Evolutionary conservation across 2,113 vertebrate species (phyloP).

Genomic region (Echinops telfairi): DNA sequence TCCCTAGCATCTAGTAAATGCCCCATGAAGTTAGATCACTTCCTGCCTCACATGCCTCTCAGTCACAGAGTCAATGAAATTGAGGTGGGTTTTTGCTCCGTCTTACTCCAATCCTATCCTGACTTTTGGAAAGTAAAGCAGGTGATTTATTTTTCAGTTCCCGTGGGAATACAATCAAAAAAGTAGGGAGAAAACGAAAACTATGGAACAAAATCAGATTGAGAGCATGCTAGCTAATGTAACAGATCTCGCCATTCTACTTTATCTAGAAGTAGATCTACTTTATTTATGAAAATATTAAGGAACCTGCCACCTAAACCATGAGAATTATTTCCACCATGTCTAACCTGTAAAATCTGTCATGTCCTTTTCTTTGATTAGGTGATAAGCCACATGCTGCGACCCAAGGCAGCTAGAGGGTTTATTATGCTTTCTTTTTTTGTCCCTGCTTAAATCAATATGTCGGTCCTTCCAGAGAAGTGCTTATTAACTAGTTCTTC

Average conservation of each 20-base stretch:
- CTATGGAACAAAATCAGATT: constrained; percentile 45
- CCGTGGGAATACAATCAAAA: constrained; percentile 39
- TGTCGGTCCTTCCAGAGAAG: constrained; percentile 14
- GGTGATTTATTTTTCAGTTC: constrained; percentile 34
- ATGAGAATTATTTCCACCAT: constrained; percentile 49
- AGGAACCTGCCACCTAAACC: constrained; percentile 49
- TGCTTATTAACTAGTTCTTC: constrained; percentile 39
- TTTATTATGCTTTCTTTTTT: constrained; percentile 38
- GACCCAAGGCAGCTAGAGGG: constrained; percentile 36
- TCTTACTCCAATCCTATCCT: background rate
- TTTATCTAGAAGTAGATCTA: constrained; percentile 4
- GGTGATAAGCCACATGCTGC: constrained; percentile 42
- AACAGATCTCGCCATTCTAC: constrained; percentile 39
- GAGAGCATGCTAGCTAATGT: background rate
- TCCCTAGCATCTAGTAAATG: background rate
- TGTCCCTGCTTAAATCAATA: constrained; percentile 49
- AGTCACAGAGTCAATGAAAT: background rate
- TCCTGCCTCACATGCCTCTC: background rate
- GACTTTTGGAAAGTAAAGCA: constrained; percentile 32
- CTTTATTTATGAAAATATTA: constrained; percentile 28
- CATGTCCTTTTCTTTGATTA: constrained; percentile 59
- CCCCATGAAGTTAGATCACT: background rate
- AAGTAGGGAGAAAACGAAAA: constrained; percentile 36
- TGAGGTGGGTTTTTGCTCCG: background rate
- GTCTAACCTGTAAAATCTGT: constrained; percentile 42